Evolutionary conservation across 2,797 vertebrate genomes (phyloP), one percentile per base, ranked within the genome.

Genomic region (Nyctalus aviator): DNA sequence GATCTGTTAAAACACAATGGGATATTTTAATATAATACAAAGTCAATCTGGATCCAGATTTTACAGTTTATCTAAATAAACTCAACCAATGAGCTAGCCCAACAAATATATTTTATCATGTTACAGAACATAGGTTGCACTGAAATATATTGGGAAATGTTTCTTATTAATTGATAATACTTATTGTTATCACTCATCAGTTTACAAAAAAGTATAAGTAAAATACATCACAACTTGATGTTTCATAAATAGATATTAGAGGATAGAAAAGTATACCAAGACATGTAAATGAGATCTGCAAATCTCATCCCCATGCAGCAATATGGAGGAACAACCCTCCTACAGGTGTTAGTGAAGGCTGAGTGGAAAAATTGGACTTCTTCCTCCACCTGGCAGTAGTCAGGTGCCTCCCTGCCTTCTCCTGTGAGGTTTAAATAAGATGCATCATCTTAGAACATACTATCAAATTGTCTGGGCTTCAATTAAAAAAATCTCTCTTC

Each of bases 21-120:
- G 50, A 75, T 90, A 75, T 90, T 95, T 90, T 44, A 23, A 41
- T 85, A 44, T 68, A 20, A 86, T 91, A 46, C 30, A 84, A 89
- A 27, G 30, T 86, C 37, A 69, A 0, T 55, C 20, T 83, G 11
- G 13, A 64, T 66, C 25, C 25, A 44, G 53, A 77, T 66, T 82
- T 82, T 66, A 64, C 7, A 90, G 5, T 41, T 68, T 76, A 23
- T 30, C 9, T 57, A 62, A 35, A 30, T 57, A 62, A 59, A 72
- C 25, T 35, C 53, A 90, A 53, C 12, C 37, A 84, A n/a, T 25
- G 72, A 76, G 25, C 9, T 35, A 85, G n/a, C 17, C 20, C 21
- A 64, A 41, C 25, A 48, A 23, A 32, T 53, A 84, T 73, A 78
- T 87, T 89, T 84, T 46, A 44, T 81, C 35, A 76, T 35, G 30